Conservation (phyloP, 1,140 invertebrate genomes). For the Caenorhabditis elegans region DNA sequence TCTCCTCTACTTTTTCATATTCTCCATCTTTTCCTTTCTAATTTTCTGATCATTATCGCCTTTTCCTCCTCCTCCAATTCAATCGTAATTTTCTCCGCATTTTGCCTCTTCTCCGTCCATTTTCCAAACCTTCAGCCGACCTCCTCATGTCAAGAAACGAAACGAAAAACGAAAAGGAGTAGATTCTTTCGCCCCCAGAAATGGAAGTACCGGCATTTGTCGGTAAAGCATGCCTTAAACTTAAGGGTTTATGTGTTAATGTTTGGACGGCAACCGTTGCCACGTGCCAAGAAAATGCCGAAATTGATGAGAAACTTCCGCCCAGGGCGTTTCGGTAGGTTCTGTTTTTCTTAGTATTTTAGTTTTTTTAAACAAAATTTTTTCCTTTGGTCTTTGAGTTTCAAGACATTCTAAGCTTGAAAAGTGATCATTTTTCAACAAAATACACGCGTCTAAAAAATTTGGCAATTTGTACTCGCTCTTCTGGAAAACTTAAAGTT, state of each 20-base stretch:
- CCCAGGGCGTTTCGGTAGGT: constrained; percentile 13
- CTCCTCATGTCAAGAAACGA: constrained; percentile 28
- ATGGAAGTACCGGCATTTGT: constrained; percentile 18
- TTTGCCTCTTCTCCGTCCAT: background rate
- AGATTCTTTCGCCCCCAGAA: background rate
- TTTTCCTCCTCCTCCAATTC: background rate
- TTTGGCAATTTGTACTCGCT: no score
- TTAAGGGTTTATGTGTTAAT: constrained; percentile 15
- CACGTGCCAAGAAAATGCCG: constrained; percentile 2
- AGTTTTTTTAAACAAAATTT: no score
- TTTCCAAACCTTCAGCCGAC: background rate
- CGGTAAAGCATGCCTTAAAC: constrained; percentile 10
- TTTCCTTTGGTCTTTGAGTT: no score
- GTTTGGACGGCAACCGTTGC: background rate
- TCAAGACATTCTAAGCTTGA: no score
- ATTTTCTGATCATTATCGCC: background rate
- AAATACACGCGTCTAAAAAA: no score
- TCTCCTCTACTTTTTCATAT: no score
- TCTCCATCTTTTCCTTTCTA: no score
- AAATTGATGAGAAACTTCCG: background rate
- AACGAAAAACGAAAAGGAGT: background rate
- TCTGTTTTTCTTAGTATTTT: background rate
- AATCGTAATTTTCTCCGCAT: background rate
- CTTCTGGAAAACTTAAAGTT: no score
- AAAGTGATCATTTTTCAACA: no score